Base-by-base conservation (phyloP, 2,888 invertebrate species). In the Acleris sparsana region DNA sequence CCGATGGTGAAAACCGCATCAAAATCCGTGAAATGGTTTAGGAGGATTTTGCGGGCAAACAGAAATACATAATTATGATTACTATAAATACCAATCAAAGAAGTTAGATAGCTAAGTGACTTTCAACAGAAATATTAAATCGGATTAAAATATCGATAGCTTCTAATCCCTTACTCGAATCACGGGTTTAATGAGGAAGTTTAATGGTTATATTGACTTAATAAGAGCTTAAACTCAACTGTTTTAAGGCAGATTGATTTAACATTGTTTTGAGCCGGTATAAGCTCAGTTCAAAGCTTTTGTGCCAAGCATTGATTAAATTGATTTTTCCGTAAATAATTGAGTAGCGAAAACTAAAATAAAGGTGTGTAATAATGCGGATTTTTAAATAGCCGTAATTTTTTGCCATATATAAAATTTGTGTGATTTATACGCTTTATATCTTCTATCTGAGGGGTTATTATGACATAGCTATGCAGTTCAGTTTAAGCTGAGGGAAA, bases 251-350 rank as follows among this genome's bases (percentile, higher is more conserved):
- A 81, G 79, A 85, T 83, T 86, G 83, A 80, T 80, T 80, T 82
- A 81, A 86, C 85, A 87, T 86, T 88, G 85, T 88, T 84, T 84
- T 80, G 81, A 83, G 78, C 81, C 80, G 80, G 80, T 82, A 80
- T 82, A 80, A 75, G 75, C 73, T 73, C 73, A 80, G 85, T 80
- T 83, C 29, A 29, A 83, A 82, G 81, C 79, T 43, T 39, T 17
- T 16, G 33, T 22, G 18, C 39, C 53, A 62, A 55, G 62, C 33
- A 56, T 57, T 17, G 43, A 43, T 56, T n/a, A 43, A 62, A 62
- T 48, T 49, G 55, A 49, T 61, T 53, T 62, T 62, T 48, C 48
- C 22, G 48, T 13, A 53, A 22, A 17, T 2, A 5, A 22, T 20
- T 46, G 22, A 46, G n/a, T 6, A 13, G 9, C 46, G n/a, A n/a